A percentile compares a stretch with the other conserved stretches of the same genome.
Evolutionary conservation across 2,888 invertebrate genomes (phyloP).

Genomic region (Neelides folsomi): DNA sequence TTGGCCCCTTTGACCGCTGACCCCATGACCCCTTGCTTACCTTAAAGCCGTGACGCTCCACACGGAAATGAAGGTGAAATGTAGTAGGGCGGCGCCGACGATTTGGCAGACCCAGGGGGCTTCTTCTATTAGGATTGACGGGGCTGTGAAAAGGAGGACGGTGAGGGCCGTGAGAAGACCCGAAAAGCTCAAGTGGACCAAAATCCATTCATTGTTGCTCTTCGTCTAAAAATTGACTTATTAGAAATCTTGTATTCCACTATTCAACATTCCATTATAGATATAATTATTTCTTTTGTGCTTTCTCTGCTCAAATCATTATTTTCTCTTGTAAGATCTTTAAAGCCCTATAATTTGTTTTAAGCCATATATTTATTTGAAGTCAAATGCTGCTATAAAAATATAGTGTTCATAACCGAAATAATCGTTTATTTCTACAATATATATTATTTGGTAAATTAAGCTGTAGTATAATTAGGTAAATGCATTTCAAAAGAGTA

Average conservation of each 20-base stretch:
- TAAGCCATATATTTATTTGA: too few species aligned
- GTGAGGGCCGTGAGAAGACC: constrained; percentile 29
- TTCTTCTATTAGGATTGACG: constrained; percentile 26
- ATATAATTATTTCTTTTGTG: neutral
- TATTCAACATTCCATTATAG: neutral
- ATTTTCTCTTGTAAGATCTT: too few species aligned
- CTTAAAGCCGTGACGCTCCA: constrained; percentile 33
- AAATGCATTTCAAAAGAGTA: too few species aligned
- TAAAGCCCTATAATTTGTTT: too few species aligned
- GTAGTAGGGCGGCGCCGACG: constrained; percentile 24
- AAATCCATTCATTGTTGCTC: constrained; percentile 32
- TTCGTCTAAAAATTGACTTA: constrained; percentile 18
- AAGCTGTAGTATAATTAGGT: too few species aligned
- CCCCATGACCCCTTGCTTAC: constrained; percentile 14
- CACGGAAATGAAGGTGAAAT: constrained; percentile 25
- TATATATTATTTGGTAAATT: too few species aligned
- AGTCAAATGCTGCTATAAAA: too few species aligned
- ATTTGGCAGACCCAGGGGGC: constrained; percentile 14
- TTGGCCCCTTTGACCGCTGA: too few species aligned
- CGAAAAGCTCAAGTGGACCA: constrained; percentile 29
- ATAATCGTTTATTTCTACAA: too few species aligned
- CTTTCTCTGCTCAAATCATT: neutral
- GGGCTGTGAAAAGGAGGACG: constrained; percentile 29
- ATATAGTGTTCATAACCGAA: too few species aligned
- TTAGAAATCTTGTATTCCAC: neutral